phyloP scores from a whole-genome alignment of 53 echinoderm and acorn worm genomes.

The Echinometra lucunter region DNA sequence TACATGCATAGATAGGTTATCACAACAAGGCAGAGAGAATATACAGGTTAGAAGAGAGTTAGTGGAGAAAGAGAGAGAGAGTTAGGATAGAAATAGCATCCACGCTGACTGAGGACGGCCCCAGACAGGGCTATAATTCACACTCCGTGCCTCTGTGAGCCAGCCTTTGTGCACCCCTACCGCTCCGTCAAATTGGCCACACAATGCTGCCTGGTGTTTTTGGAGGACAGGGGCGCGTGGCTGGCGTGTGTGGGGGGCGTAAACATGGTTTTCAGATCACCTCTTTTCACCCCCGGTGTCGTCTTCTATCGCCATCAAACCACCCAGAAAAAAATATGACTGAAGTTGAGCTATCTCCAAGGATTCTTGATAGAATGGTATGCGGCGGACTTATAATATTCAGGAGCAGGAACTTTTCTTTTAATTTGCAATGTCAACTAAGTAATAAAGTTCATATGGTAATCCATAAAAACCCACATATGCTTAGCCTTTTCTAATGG shows the following conservation, averaged over 20 bases:
- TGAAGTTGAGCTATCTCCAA: not conserved
- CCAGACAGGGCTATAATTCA: constrained; percentile 69
- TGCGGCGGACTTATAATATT: not conserved
- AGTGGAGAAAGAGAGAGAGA: not conserved
- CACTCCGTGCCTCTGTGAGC: constrained; percentile 55
- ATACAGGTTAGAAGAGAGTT: not conserved
- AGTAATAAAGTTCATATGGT: not conserved
- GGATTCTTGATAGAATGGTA: not conserved
- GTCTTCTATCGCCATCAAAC: constrained; percentile 37
- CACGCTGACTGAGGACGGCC: constrained; percentile 27
- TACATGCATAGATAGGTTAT: not conserved
- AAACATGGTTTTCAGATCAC: constrained; percentile 54
- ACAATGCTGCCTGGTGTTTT: constrained; percentile 64
- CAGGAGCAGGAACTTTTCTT: not conserved
- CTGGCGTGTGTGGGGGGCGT: constrained; percentile 55
- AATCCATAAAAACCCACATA: not conserved
- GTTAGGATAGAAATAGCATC: constrained; percentile 40
- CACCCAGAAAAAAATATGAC: not conserved
- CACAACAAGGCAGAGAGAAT: not conserved
- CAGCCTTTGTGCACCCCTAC: constrained; percentile 61
- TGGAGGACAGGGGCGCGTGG: constrained; percentile 59
- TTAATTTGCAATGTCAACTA: not conserved
- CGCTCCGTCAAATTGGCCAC: constrained; percentile 57
- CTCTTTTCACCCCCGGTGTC: constrained; percentile 24
- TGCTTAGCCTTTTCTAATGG: not conserved